These are phyloP conservation scores for Leptinotarsa defecta DNA, from an alignment of 1,140 invertebrate genomes.

Conservation along the genomic window DNA sequence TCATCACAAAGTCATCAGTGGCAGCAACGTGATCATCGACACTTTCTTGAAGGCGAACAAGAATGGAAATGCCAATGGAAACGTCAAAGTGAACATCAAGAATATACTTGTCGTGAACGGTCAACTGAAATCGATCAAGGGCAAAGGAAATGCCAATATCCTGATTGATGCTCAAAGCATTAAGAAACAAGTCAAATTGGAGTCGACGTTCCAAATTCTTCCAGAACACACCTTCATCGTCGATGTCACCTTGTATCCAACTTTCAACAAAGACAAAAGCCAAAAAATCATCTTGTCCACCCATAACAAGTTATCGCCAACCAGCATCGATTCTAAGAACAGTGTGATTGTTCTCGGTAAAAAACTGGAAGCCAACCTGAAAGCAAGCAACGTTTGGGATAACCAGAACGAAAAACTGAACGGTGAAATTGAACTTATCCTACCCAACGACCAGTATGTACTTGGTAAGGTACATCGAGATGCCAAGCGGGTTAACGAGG, in stretches of 20 bases:
- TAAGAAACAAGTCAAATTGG: slow-evolving; percentile 67
- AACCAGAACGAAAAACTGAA: slow-evolving; percentile 56
- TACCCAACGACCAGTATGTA: slow-evolving; percentile 63
- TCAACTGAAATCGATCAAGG: slow-evolving; percentile 61
- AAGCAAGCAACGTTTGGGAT: slow-evolving; percentile 56
- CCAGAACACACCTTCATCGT: slow-evolving; percentile 63
- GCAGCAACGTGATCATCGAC: slow-evolving; percentile 61
- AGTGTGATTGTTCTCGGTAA: slow-evolving; percentile 61
- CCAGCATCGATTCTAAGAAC: slow-evolving; percentile 69
- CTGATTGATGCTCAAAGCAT: slow-evolving; percentile 58
- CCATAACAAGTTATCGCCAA: slow-evolving; percentile 61
- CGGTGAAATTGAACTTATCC: slow-evolving; percentile 59
- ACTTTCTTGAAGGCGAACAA: slow-evolving; percentile 58
- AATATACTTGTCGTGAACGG: slow-evolving; percentile 62
- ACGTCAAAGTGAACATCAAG: slow-evolving; percentile 59
- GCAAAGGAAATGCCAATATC: slow-evolving; percentile 63
- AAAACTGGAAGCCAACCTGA: slow-evolving; percentile 62
- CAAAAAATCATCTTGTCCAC: slow-evolving; percentile 69
- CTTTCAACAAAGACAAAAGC: slow-evolving; percentile 71
- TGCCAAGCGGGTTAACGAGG: slow-evolving; percentile 50
- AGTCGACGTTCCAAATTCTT: slow-evolving; percentile 61
- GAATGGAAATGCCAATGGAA: slow-evolving; percentile 55
- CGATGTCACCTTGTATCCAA: slow-evolving; percentile 65
- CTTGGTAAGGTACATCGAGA: slow-evolving; percentile 59
- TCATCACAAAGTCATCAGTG: slow-evolving; percentile 58